These are phyloP conservation scores for Trematomus bernacchii DNA, from an alignment of 2,797 vertebrate genomes.

Conservation along the genomic window DNA sequence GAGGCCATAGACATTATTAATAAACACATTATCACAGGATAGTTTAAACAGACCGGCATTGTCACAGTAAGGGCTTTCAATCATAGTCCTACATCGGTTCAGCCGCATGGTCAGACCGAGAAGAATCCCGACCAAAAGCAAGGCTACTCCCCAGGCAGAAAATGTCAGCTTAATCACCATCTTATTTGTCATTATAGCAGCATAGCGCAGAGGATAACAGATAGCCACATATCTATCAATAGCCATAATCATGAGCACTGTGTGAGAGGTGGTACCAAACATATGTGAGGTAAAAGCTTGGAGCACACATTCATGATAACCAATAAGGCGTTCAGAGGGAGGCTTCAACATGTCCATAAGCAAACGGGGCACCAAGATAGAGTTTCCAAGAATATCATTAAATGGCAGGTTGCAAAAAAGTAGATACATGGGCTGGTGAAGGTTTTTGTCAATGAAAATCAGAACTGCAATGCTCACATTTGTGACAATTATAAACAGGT, in stretches of 20 bases:
- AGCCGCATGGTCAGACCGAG: slow-evolving; percentile 52
- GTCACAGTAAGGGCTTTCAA: slow-evolving; percentile 83
- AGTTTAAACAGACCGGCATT: slow-evolving; percentile 84
- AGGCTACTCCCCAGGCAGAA: slow-evolving; percentile 61
- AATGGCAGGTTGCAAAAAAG: slow-evolving; percentile 83
- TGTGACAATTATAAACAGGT: slow-evolving; percentile 51
- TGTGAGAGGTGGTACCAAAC: slow-evolving; percentile 63
- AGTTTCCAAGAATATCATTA: slow-evolving; percentile 78
- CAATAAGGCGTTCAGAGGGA: neutral
- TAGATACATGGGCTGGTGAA: slow-evolving; percentile 87
- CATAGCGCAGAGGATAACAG: slow-evolving; percentile 83
- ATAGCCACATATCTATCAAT: slow-evolving; percentile 88
- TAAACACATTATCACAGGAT: slow-evolving; percentile 77
- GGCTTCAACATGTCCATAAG: no score
- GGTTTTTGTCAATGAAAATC: slow-evolving; percentile 62
- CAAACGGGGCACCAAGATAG: slow-evolving; percentile 62
- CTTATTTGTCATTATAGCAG: slow-evolving; percentile 73
- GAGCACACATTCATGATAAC: slow-evolving; percentile 2
- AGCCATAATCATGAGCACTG: slow-evolving; percentile 87
- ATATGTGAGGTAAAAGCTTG: neutral
- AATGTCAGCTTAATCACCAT: slow-evolving; percentile 74
- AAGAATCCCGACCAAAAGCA: slow-evolving; percentile 49
- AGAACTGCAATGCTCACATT: slow-evolving; percentile 63
- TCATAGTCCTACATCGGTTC: slow-evolving; percentile 69
- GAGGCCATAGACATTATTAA: slow-evolving; percentile 84